Base-by-base conservation (phyloP, 2,113 vertebrate species). In the Poeciliopsis retropinna region DNA sequence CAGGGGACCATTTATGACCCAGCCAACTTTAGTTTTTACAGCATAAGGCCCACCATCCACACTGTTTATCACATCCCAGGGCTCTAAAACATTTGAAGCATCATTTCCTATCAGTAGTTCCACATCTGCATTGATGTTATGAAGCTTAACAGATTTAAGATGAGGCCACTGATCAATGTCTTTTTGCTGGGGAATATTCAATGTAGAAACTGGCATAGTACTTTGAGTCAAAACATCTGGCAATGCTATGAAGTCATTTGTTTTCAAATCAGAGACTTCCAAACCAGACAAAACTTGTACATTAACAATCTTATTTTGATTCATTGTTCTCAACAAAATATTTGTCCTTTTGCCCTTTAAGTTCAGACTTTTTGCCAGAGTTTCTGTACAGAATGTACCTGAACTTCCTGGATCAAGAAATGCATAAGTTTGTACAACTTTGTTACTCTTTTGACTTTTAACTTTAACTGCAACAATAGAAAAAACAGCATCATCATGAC, bases 381-480 rank as follows among this genome's bases (percentile, higher is more conserved):
- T 51, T n/a, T 67, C 41, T 47, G 66, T 67, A 14, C 66, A 67
- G 10, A 67, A 67, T 6, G 25, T 65, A 27, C 11, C 31, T 37
- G 64, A 39, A n/a, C 19, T 65, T 34, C 64, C 34, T 25, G 66
- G 66, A 51, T 67, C 39, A 7, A 51, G 12, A 51, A 67, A 67
- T 17, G 27, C 28, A 29, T 30, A 51, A 9, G 66, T 51, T 25
- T 67, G 17, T 4, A 67, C 39, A 29, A 25, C 10, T 30, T 29
- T 67, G 5, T 67, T 51, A 17, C 7, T 11, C 3, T 39, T 67
- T 31, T 29, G 31, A 9, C 15, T 31, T 15, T 17, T 64, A 32
- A 67, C 64, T 39, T 67, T 2, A 30, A 47, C 66, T 67, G 39
- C 39, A 67, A 67, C 39, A 67, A 67, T 5, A 51, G 13, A 51